Evolutionary conservation across 2,113 vertebrate genomes (phyloP), one percentile per base, ranked within the genome.

Genomic region (Marmota flaviventris): DNA sequence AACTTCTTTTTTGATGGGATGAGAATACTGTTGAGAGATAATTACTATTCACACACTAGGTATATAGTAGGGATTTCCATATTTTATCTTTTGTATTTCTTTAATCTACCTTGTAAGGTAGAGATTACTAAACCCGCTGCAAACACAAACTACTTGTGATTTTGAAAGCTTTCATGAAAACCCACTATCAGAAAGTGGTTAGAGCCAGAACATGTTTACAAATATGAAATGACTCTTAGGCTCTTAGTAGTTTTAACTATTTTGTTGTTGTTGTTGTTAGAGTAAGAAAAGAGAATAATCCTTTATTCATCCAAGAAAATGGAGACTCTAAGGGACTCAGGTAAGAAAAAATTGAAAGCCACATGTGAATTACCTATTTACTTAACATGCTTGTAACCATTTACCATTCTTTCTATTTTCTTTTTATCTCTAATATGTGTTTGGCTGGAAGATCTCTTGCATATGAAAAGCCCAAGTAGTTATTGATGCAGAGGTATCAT

Each of bases 341-440:
- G 8, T 78, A 45, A 77, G 27, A 73, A 81, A 12, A 65, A 72
- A 84, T 65, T 53, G n/a, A 58, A 77, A 86, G 11, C 0, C 20
- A 34, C 14, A 34, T 69, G 13, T 39, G 29, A 29, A 67, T 69
- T 56, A 75, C 0, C 4, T 8, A 39, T 91, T 20, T 8, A 53
- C 2, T 2, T 8, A 56, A n/a, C 12, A 61, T 24, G 51, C 4
- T 77, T 5, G n/a, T 29, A 48, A 39, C 4, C 0, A 37, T 4
- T 53, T 39, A 37, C 2, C 10, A 17, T 73, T 20, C 4, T n/a
- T 18, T 42, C 3, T 82, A 37, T 65, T 65, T 56, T 42, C 22
- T 82, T 81, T 65, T 73, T 67, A 5, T 61, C 2, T 18, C 25
- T 42, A 45, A 53, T 17, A 76, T 9, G 14, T 56, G 16, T 77